These are phyloP conservation scores for Tangara arthus DNA, from an alignment of 2,797 vertebrate species.

Conservation along the genomic window DNA sequence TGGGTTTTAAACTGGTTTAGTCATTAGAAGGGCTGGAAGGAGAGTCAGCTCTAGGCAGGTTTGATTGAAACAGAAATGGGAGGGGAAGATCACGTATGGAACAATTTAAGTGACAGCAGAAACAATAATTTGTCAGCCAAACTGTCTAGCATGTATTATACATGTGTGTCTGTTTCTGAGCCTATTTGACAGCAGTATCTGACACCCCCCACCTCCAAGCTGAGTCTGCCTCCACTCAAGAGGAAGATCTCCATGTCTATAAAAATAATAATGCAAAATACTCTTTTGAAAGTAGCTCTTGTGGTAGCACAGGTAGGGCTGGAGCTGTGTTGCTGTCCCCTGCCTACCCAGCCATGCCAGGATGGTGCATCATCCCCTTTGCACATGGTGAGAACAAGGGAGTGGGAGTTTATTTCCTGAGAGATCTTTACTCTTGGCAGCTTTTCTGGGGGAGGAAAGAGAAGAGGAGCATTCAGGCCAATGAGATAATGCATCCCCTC, in stretches of 20 bases:
- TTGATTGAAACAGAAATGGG: slow-evolving; percentile 29
- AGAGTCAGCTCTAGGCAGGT: slow-evolving; percentile 12
- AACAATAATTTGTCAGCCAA: slow-evolving; percentile 65
- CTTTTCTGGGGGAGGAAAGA: slow-evolving; percentile 60
- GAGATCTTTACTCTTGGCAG: slow-evolving; percentile 46
- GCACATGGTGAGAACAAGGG: slow-evolving; percentile 38
- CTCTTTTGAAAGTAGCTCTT: neutral
- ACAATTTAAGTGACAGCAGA: slow-evolving; percentile 53
- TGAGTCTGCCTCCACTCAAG: slow-evolving; percentile 6
- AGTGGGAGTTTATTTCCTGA: slow-evolving; percentile 61
- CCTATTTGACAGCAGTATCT: slow-evolving; percentile 57
- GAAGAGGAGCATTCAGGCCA: slow-evolving; percentile 30
- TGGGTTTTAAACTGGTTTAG: neutral
- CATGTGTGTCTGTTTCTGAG: slow-evolving; percentile 27
- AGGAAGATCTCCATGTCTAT: neutral
- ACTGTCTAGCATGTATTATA: slow-evolving; percentile 52
- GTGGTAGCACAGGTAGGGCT: neutral
- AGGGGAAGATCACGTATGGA: neutral
- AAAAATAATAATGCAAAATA: neutral
- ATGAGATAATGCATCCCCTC: slow-evolving; percentile 36
- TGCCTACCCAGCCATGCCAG: slow-evolving; percentile 11
- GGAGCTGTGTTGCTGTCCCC: neutral
- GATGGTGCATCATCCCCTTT: slow-evolving; percentile 41
- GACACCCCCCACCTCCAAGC: slow-evolving; percentile 49
- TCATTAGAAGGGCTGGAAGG: neutral